Evolutionary conservation across 2,888 invertebrate species (phyloP), one percentile per base, ranked within the genome.

Genomic region (Ellobium chinense): DNA sequence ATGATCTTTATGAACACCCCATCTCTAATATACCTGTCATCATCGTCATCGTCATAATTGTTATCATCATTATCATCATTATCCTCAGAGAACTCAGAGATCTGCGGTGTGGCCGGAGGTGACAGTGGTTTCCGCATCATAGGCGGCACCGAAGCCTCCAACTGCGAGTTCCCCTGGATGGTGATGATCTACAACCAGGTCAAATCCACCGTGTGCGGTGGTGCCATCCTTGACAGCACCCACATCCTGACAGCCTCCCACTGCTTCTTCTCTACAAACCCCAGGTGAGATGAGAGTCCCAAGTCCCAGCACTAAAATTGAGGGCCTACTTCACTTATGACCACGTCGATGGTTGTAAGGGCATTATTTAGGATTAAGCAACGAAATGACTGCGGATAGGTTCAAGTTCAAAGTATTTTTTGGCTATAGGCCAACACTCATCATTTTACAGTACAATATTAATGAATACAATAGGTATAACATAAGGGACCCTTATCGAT

Each of bases 131-230:
- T 66, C 68, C 73, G 80, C 21, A 80, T 80, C 27, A 68, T 80
- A 5, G 80, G 80, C 24, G 80, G 80, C 27, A 68, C 66, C 2
- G 31, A 66, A 18, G 66, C 74, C 2, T 31, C n/a, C 9, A 29
- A 5, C 31, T 80, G 80, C 46, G 39, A 80, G 75, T 80, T 60
- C 58, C 80, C 80, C 1, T 80, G 80, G 80, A 75, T 80, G 80
- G 80, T 68, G 27, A 18, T 75, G 39, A 18, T 80, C 62, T 80
- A 75, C 36, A 69, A 80, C 69, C 65, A 70, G 56, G 12, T 34
- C 4, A 36, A 9, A 5, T 7, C 31, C 12, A 37, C 27, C 14
- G 7, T 70, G 18, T 81, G 81, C 34, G 77, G 80, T 0, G 80
- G 80, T 4, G 27, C 62, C 54, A 80, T 80, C 60, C 29, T 80